Conservation (phyloP, 92 coral and sea anemone genomes). For the Paragorgia papillata region DNA sequence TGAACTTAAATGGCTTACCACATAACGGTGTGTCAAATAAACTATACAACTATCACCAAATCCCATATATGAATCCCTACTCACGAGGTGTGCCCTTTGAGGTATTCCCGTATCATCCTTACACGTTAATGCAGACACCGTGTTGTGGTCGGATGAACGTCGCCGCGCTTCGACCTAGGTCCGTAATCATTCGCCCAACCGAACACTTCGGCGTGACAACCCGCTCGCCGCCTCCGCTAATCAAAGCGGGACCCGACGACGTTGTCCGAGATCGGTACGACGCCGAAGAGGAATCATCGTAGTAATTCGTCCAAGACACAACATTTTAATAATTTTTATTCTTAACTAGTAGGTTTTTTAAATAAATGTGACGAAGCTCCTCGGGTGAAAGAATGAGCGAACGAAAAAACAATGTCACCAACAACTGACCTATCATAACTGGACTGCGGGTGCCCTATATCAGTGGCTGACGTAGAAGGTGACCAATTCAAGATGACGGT, state of each 20-base stretch:
- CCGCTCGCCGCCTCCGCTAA: constrained; percentile 36
- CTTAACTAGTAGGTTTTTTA: neutral
- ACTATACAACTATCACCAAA: constrained; percentile 34
- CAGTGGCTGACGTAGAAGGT: too few relatives aligned
- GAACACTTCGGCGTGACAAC: constrained; percentile 22
- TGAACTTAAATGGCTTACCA: neutral
- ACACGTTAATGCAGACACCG: constrained; percentile 34
- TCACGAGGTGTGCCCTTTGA: constrained; percentile 26
- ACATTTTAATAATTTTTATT: neutral
- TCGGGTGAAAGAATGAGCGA: too few relatives aligned
- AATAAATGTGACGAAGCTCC: neutral
- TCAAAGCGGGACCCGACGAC: constrained; percentile 34
- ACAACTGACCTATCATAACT: too few relatives aligned
- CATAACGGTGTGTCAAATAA: constrained; percentile 10
- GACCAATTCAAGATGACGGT: too few relatives aligned
- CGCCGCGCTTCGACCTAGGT: constrained; percentile 34
- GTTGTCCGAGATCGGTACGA: constrained; percentile 8
- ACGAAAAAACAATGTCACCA: too few relatives aligned
- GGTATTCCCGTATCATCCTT: constrained; percentile 21
- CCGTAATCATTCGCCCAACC: constrained; percentile 35
- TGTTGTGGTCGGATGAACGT: constrained; percentile 38
- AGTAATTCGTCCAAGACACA: neutral
- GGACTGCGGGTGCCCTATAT: too few relatives aligned
- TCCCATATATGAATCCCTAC: constrained; percentile 14
- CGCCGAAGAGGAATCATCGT: neutral